Percentiles rank a stretch among this genome's conserved stretches.
Evolutionary conservation across 1,140 invertebrate species (phyloP).

Genomic region (Frieseomelitta varia): DNA sequence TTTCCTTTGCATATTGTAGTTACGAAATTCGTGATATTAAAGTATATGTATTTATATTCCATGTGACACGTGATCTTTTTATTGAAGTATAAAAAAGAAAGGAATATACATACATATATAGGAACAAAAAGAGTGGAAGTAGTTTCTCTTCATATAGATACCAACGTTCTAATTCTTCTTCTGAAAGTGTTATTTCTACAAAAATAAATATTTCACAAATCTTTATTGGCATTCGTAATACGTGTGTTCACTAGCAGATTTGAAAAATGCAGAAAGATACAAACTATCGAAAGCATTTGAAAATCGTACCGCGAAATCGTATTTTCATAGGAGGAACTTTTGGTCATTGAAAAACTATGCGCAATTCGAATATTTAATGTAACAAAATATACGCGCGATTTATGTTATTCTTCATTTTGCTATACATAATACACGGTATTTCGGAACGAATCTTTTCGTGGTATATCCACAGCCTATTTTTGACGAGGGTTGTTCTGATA

Average conservation of each 20-base stretch:
- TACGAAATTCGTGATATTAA: neutral
- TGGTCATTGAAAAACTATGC: conserved; percentile 8
- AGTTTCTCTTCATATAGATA: neutral
- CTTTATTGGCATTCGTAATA: neutral
- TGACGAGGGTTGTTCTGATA: conserved; percentile 12
- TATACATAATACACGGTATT: conserved; percentile 1
- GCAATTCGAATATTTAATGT: conserved; percentile 10
- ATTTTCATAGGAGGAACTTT: conserved; percentile 35
- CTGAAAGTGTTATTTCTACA: neutral
- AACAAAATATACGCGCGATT: conserved; percentile 24
- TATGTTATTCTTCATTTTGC: neutral
- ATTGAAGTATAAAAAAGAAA: neutral
- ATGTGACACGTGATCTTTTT: neutral
- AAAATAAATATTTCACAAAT: conserved; percentile 23
- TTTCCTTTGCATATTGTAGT: neutral
- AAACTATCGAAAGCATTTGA: conserved; percentile 17
- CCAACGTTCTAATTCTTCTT: neutral
- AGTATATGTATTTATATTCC: neutral
- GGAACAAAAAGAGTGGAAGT: neutral
- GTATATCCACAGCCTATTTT: conserved; percentile 41
- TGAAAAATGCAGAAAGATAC: conserved; percentile 2
- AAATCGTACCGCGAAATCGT: neutral
- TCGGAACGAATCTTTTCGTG: conserved; percentile 43
- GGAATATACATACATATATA: neutral
- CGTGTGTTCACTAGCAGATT: neutral